Conservation (phyloP, 2,888 invertebrate genomes). For the Cheilosia impressa region DNA sequence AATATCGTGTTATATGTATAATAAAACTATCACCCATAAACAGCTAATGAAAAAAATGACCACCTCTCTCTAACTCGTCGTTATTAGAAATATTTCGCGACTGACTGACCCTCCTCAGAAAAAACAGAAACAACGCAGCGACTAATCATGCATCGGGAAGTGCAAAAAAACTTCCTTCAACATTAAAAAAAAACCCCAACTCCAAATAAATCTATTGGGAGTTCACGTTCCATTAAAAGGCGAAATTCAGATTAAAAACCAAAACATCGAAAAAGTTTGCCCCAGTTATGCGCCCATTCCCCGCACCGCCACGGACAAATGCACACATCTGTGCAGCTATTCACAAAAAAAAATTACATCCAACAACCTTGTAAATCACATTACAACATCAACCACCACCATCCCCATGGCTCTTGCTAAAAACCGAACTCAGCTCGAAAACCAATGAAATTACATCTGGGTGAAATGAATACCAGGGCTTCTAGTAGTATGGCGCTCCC, state of each 20-base stretch:
- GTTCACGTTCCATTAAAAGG: background rate
- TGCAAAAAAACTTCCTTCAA: too few relatives aligned
- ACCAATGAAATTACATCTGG: conserved; percentile 46
- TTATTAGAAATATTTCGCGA: too few relatives aligned
- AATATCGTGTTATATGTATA: too few relatives aligned
- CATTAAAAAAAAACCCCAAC: too few relatives aligned
- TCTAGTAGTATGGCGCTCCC: conserved; percentile 1
- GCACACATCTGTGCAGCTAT: conserved; percentile 1
- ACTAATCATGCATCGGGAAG: too few relatives aligned
- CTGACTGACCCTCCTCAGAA: too few relatives aligned
- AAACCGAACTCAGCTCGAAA: conserved; percentile 15
- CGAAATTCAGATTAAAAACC: conserved; percentile 4
- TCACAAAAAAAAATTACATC: background rate
- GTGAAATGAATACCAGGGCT: conserved; percentile 30
- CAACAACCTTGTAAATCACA: conserved; percentile 38
- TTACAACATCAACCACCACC: conserved; percentile 23
- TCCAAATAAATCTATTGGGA: background rate
- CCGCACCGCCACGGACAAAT: background rate
- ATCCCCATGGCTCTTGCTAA: background rate
- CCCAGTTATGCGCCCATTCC: conserved; percentile 21
- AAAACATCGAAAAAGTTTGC: conserved; percentile 25
- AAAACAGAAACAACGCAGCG: too few relatives aligned
- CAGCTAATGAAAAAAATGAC: too few relatives aligned
- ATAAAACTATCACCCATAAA: too few relatives aligned
- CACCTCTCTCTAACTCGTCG: too few relatives aligned